Conservation (phyloP, 2,113 vertebrate species). For the Ginglymostoma cirratum region DNA sequence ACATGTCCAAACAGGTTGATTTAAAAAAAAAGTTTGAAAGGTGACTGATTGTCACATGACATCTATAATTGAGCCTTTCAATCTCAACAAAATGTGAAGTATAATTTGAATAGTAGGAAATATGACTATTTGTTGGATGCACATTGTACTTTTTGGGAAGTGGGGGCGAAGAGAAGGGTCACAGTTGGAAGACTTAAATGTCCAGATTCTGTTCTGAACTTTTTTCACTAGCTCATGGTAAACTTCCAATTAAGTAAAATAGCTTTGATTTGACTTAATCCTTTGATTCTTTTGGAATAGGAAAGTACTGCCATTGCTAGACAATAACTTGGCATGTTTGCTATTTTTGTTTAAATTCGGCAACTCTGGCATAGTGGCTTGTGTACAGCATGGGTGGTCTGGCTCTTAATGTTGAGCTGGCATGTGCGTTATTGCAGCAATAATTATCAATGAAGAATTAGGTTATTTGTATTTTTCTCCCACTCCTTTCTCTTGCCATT, state of each 20-base stretch:
- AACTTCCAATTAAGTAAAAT: neutral
- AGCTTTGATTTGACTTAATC: neutral
- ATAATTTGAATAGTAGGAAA: neutral
- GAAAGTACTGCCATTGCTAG: neutral
- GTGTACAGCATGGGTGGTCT: neutral
- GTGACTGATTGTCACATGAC: neutral
- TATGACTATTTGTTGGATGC: neutral
- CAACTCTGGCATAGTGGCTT: neutral
- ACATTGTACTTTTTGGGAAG: neutral
- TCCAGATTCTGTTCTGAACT: neutral
- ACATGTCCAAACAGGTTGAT: no score
- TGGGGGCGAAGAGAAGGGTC: no score
- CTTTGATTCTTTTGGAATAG: neutral
- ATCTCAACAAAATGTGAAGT: neutral
- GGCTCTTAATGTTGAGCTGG: neutral
- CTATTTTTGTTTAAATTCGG: neutral
- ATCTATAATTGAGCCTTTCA: neutral
- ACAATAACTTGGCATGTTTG: neutral
- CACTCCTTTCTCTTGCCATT: neutral
- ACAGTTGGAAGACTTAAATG: neutral
- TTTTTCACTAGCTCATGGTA: neutral
- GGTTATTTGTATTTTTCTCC: neutral
- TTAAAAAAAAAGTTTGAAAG: no score
- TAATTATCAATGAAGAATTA: no score
- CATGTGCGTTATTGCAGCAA: neutral